Evolutionary conservation across 2,888 invertebrate species (phyloP).

Genomic region (Mimachlamys varia): DNA sequence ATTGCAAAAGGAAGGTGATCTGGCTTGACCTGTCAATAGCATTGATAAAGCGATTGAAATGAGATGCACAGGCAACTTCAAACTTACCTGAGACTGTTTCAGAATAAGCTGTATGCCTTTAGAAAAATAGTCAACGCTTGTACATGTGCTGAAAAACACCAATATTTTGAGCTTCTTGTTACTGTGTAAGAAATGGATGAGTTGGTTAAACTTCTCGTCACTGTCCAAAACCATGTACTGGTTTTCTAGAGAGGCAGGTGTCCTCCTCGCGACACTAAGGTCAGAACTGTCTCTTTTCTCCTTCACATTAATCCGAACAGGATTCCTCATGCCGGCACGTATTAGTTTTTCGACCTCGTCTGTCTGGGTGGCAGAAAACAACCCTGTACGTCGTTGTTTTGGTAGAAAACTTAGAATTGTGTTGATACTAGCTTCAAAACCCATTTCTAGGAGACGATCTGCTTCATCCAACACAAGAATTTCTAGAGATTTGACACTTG

Average conservation of each 20-base stretch:
- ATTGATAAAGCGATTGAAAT: too few species aligned
- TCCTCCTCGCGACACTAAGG: conserved; percentile 73
- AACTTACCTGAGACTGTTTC: conserved; percentile 58
- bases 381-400: conserved; percentile 95
- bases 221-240: conserved; percentile 86
- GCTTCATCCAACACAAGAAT: conserved; percentile 97
- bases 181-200: conserved; percentile 90
- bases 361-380: conserved; percentile 99
- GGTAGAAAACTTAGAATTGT: conserved; percentile 95
- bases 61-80: not conserved
- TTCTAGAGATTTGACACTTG: conserved; percentile 90
- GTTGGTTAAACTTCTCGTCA: conserved; percentile 89
- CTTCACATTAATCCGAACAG: conserved; percentile 93
- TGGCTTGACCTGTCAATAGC: too few species aligned
- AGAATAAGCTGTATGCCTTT: conserved; percentile 82
- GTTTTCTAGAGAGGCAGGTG: conserved; percentile 84
- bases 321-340: conserved; percentile 96
- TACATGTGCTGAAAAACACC: conserved; percentile 97
- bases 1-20: too few species aligned
- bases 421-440: conserved; percentile 92
- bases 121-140: conserved; percentile 96
- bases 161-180: conserved; percentile 85
- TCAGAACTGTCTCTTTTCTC: conserved; percentile 86
- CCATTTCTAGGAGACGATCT: conserved; percentile 95
- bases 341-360: conserved; percentile 95